Conservation (phyloP, 2,797 vertebrate genomes). For the Muraenolepis orangiensis region DNA sequence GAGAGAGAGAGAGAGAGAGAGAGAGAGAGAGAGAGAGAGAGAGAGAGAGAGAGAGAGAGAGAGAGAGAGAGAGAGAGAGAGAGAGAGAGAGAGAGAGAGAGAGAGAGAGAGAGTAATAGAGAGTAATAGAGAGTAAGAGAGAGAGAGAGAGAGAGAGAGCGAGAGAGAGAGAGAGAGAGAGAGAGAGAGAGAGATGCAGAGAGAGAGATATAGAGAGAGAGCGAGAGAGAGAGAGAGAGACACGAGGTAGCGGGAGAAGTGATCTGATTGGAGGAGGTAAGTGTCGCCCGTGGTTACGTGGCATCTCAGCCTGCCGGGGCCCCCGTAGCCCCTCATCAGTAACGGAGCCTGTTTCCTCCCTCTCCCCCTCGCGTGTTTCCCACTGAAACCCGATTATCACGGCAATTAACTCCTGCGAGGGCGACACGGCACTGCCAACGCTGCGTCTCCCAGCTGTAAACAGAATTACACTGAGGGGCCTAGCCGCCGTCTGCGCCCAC, state of each 20-base stretch:
- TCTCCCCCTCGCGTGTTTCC: constrained; percentile 45
- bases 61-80: neutral
- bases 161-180: constrained; percentile 31
- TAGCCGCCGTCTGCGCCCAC: neutral
- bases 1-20: no score
- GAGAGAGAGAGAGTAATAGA: neutral
- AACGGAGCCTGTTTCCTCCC: constrained; percentile 55
- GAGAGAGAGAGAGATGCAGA: constrained; percentile 37
- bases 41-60: neutral
- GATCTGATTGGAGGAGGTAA: constrained; percentile 42
- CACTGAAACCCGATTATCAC: constrained; percentile 61
- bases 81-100: neutral
- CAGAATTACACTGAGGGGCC: constrained; percentile 37
- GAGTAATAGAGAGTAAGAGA: constrained; percentile 11
- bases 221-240: no score
- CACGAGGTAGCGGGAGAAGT: constrained; percentile 27
- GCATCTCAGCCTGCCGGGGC: constrained; percentile 16
- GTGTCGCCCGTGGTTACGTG: neutral
- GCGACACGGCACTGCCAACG: constrained; percentile 50
- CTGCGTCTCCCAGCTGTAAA: constrained; percentile 60
- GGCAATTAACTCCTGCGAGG: constrained; percentile 65
- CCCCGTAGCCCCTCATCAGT: constrained; percentile 48
- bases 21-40: neutral
- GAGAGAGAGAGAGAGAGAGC: constrained; percentile 20
- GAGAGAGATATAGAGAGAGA: neutral